Base-by-base conservation (phyloP, 2,797 vertebrate genomes). In the Eurystomus glaucurus region DNA sequence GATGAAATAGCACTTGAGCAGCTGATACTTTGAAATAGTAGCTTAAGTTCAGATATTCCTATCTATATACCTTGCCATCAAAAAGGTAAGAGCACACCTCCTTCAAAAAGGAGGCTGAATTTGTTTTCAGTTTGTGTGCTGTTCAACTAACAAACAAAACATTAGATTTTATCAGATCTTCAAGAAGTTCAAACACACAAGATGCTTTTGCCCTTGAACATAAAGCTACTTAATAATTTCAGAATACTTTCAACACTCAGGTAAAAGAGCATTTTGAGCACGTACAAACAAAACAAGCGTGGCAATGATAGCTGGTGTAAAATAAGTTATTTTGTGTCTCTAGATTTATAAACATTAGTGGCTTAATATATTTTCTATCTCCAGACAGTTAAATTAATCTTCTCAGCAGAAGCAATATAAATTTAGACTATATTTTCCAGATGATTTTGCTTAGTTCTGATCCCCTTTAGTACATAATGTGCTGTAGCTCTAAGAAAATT, bases 381-480 rank as follows among this genome's bases (percentile, higher is more conserved):
- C 61, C 43, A 89, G 74, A 82, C 75, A 86, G 90, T 79, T 81
- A 92, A 85, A 94, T 94, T 97, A 96, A 95, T 97, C 87, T 86
- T 97, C 85, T 96, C 85, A 80, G 93, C 71, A 78, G 76, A 91
- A 91, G 84, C 88, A 93, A 91, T 91, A 97, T 90, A 96, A 97
- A 95, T 96, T 96, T 96, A 95, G 85, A 76, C 79, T 75, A 25
- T 81, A 83, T 97, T 97, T 98, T 97, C 85, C 79, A 85, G 66
- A 91, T 85, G 84, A 96, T 95, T 97, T 97, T 97, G 90, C 94
- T 96, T 97, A 81, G 86, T 89, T 96, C 95, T 97, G 84, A 94
- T 97, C 74, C 80, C 39, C 57, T 96, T 97, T 80, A 96, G 96
- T 46, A 81, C 79, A 84, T 96, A 95, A 97, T 87, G 81, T 94